Evolutionary conservation across 2,888 invertebrate genomes (phyloP), one percentile per base, ranked within the genome.

Genomic region (Thecophora atra): DNA sequence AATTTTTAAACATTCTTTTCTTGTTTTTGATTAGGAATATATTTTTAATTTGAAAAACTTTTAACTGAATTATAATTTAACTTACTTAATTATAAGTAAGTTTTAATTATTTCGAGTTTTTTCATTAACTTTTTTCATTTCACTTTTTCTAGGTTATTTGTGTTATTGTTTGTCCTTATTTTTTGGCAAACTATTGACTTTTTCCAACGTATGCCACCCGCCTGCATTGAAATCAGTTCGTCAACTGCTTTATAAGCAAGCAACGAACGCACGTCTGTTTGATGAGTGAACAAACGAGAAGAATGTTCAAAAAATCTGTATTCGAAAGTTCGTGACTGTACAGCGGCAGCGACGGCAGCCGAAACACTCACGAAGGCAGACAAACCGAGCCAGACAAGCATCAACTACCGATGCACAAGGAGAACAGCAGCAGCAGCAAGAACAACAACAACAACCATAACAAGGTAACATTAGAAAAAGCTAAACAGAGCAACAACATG

Each of bases 171-270:
- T 37, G 37, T 37, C 7, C 37, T 6, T 37, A 11, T 37, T 37
- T 37, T 37, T 37, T 37, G 37, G 37, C 37, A 37, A 37, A 37
- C 37, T 37, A 37, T 37, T 37, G 11, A n/a, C 24, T 30, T 21
- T 30, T 19, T 62, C 19, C 15, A 17, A 17, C 71, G 76, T 37
- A 8, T 37, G 76, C 75, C 83, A 79, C 81, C 81, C 81, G 81
- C 78, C 79, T 78, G 72, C 78, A 77, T 78, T 80, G 79, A 81
- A 79, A 80, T 81, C 84, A 84, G 79, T 81, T 82, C 80, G 77
- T 78, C 83, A 82, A 85, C 83, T 84, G 83, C 77, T 77, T 76
- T 60, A 47, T 54, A 72, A 70, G 24, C 15, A n/a, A 51, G n/a
- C 71, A 73, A 75, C 71, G 54, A 54, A 30, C 24, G 21, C 52